phyloP scores from a whole-genome alignment of 2,113 vertebrate species.

The Sturnira hondurensis region DNA sequence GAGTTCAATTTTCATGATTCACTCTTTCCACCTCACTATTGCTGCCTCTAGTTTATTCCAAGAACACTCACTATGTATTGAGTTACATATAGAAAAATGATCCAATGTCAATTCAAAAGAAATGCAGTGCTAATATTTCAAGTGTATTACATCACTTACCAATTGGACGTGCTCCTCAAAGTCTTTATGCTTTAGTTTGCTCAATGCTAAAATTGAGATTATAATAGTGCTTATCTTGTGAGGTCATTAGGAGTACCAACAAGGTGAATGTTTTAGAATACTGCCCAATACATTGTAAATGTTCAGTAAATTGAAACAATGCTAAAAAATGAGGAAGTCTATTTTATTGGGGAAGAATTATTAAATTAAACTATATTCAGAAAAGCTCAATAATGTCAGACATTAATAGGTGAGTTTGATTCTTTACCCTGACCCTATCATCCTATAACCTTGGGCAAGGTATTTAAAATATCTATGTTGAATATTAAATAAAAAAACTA shows the following conservation, averaged over 20 bases:
- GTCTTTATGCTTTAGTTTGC: neutral
- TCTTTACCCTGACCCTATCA: neutral
- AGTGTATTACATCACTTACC: neutral
- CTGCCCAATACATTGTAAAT: neutral
- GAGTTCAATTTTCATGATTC: neutral
- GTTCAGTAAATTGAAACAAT: neutral
- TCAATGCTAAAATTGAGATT: neutral
- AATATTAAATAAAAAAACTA: neutral
- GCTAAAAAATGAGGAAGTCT: neutral
- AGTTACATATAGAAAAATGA: neutral
- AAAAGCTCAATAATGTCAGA: neutral
- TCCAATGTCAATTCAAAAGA: neutral
- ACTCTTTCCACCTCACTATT: neutral
- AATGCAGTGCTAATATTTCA: neutral
- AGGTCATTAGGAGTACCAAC: neutral
- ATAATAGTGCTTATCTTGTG: neutral
- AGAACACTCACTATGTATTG: neutral
- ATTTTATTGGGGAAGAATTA: neutral
- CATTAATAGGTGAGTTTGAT: neutral
- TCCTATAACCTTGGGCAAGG: neutral
- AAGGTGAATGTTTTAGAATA: neutral
- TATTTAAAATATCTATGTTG: neutral
- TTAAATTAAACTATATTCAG: neutral
- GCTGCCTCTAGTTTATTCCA: neutral
- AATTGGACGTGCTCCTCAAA: neutral